A percentile compares a stretch with the other conserved stretches of the same genome.
These are phyloP conservation scores for Morpho achilles DNA, from an alignment of 2,888 invertebrate genomes.

Conservation along the genomic window DNA sequence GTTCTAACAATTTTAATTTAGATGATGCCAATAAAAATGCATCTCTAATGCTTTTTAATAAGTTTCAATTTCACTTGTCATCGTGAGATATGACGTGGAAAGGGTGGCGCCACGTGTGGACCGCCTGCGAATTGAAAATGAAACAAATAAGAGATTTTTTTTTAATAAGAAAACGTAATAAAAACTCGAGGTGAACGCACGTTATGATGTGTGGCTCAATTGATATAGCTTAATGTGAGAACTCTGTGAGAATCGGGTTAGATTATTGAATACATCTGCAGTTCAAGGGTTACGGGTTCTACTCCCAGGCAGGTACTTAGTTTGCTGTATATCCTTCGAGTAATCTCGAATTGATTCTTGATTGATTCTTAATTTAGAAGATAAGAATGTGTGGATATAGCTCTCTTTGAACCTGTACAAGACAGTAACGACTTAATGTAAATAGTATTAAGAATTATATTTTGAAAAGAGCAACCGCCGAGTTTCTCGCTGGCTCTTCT, in stretches of 20 bases:
- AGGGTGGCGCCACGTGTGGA: slow-evolving; percentile 66
- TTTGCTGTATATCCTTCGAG: too few relatives aligned
- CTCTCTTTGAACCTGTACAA: too few relatives aligned
- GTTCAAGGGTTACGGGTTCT: too few relatives aligned
- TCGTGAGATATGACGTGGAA: slow-evolving; percentile 38
- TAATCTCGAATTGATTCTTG: too few relatives aligned
- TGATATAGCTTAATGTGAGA: slow-evolving; percentile 32
- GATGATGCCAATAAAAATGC: neutral
- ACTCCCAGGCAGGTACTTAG: too few relatives aligned
- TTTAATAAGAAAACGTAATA: slow-evolving; percentile 42
- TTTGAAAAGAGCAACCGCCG: too few relatives aligned
- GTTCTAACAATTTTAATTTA: slow-evolving; percentile 18
- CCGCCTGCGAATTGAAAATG: slow-evolving; percentile 52
- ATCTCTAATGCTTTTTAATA: neutral
- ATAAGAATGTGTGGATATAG: too few relatives aligned
- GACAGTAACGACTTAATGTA: too few relatives aligned
- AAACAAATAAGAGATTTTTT: slow-evolving; percentile 35
- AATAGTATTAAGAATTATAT: too few relatives aligned
- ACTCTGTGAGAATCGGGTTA: slow-evolving; percentile 1
- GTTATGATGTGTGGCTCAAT: slow-evolving; percentile 30
- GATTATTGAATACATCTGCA: too few relatives aligned
- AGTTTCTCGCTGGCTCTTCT: too few relatives aligned
- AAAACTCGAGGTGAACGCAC: slow-evolving; percentile 53
- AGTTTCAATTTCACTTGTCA: slow-evolving; percentile 2
- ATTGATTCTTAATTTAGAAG: too few relatives aligned